phyloP scores from a whole-genome alignment of 1,140 invertebrate genomes.

The Penaeus indicus region DNA sequence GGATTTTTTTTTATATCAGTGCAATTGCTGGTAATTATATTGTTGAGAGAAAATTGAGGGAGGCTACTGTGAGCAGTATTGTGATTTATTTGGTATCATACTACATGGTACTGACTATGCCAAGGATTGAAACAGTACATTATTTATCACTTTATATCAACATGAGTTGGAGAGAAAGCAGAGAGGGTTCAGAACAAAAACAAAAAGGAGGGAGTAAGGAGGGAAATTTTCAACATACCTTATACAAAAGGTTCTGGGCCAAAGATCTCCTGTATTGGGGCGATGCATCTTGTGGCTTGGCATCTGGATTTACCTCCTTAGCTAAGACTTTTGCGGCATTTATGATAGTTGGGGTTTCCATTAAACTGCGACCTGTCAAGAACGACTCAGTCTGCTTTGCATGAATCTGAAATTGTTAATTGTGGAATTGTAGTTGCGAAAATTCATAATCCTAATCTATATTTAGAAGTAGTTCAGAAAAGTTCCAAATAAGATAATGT shows the following conservation, averaged over 20 bases:
- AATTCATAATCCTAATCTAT: no score
- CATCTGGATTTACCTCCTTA: slow-evolving; percentile 57
- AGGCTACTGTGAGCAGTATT: no score
- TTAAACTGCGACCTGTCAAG: slow-evolving; percentile 63
- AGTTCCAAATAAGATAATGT: no score
- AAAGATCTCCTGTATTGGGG: slow-evolving; percentile 61
- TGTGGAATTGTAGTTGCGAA: no score
- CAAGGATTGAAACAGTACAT: no score
- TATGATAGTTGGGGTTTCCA: slow-evolving; percentile 41
- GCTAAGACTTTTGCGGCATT: slow-evolving; percentile 51
- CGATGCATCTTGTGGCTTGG: slow-evolving; percentile 33
- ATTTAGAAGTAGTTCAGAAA: no score
- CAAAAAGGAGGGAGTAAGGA: background rate
- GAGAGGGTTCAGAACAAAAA: background rate
- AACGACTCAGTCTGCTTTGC: slow-evolving; percentile 65
- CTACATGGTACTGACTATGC: no score
- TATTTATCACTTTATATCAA: no score
- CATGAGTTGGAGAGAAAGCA: background rate
- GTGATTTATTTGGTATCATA: no score
- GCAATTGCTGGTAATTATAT: background rate
- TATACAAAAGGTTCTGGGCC: slow-evolving; percentile 64
- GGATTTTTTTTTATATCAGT: background rate
- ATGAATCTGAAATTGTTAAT: slow-evolving; percentile 60
- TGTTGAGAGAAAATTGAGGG: no score
- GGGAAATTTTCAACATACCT: slow-evolving; percentile 20